Conservation (phyloP, 2,797 vertebrate genomes). For the Lepus oiostolus region DNA sequence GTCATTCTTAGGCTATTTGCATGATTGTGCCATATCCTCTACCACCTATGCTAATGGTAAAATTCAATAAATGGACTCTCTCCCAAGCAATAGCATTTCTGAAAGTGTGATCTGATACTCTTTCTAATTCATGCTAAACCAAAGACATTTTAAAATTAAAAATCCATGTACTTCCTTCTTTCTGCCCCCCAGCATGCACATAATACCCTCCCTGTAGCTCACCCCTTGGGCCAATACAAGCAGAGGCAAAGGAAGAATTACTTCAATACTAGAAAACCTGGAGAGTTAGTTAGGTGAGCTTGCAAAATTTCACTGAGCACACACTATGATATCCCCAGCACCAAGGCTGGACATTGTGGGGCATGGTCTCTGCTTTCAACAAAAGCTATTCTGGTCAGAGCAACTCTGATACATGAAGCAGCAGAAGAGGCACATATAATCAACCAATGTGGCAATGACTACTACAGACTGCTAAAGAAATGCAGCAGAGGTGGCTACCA, state of each 20-base stretch:
- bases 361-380: neutral
- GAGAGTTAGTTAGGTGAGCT: neutral
- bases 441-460: neutral
- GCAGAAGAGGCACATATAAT: neutral
- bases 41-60: neutral
- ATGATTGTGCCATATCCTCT: neutral
- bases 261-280: neutral
- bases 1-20: neutral
- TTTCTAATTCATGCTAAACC: neutral
- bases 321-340: neutral
- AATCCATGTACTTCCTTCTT: neutral
- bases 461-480: neutral
- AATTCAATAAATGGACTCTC: slow-evolving; percentile 32
- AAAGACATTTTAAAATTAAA: slow-evolving; percentile 25
- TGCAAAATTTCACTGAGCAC: neutral
- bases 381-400: slow-evolving; percentile 8
- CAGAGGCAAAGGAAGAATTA: neutral
- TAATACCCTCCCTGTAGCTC: neutral
- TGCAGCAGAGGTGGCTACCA: neutral
- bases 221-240: neutral
- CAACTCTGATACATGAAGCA: neutral
- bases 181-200: neutral
- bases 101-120: neutral
- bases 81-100: slow-evolving; percentile 11
- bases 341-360: neutral